Percentiles rank a stretch among this genome's conserved stretches.
These are phyloP conservation scores for Cantharis rustica DNA, from an alignment of 2,888 invertebrate genomes.

Conservation along the genomic window DNA sequence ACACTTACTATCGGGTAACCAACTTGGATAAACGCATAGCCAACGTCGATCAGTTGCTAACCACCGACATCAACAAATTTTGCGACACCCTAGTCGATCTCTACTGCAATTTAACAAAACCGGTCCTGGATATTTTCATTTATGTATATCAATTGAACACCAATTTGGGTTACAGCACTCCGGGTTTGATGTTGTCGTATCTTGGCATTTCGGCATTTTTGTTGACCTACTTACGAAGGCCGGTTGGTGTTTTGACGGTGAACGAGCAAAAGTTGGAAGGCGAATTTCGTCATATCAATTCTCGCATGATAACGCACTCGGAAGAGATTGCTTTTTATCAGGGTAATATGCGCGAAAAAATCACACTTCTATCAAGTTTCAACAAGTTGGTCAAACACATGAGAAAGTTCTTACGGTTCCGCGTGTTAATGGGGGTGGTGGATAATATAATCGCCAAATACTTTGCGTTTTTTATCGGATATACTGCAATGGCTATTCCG, in stretches of 20 bases:
- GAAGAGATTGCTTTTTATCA: slow-evolving; percentile 90
- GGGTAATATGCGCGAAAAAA: slow-evolving; percentile 85
- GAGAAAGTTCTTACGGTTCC: slow-evolving; percentile 85
- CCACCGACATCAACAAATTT: slow-evolving; percentile 96
- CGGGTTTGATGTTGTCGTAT: slow-evolving; percentile 85
- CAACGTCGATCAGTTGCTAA: slow-evolving; percentile 94
- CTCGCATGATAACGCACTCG: slow-evolving; percentile 92
- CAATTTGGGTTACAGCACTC: slow-evolving; percentile 83
- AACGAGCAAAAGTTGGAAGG: slow-evolving; percentile 97
- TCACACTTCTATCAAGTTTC: slow-evolving; percentile 86
- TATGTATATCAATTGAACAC: slow-evolving; percentile 89
- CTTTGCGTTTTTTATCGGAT: slow-evolving; percentile 94
- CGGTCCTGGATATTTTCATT: slow-evolving; percentile 90
- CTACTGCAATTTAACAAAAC: slow-evolving; percentile 96
- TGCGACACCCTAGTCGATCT: slow-evolving; percentile 94
- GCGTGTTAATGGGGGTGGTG: slow-evolving; percentile 88
- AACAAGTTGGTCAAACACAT: slow-evolving; percentile 85
- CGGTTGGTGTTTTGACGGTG: slow-evolving; percentile 87
- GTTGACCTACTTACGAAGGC: slow-evolving; percentile 84
- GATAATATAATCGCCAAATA: slow-evolving; percentile 98
- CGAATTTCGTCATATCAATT: slow-evolving; percentile 96
- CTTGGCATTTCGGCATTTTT: slow-evolving; percentile 84
- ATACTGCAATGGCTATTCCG: slow-evolving; percentile 91
- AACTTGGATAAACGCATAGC: slow-evolving; percentile 94
- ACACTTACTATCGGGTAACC: slow-evolving; percentile 95